Base-by-base conservation (phyloP, 2,797 vertebrate genomes). In the Tangara arthus region DNA sequence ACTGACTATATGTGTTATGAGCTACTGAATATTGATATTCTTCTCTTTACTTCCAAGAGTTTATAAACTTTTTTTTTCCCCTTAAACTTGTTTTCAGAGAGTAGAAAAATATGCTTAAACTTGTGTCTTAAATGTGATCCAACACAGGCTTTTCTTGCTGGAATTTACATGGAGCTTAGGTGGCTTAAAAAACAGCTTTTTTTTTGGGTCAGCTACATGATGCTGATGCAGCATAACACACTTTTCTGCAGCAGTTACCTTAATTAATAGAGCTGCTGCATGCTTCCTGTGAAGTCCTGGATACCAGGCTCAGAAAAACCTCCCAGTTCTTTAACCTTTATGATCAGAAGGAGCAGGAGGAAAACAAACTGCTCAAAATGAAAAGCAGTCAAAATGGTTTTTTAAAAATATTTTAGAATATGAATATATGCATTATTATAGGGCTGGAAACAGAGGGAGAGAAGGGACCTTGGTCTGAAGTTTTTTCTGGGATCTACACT, bases 181-280 rank as follows among this genome's bases (percentile, higher is more conserved):
- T 23, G 55, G 68, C 80, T 95, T 94, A 91, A 92, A 34, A 90
- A 92, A 91, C 68, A 92, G 49, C 59, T 30, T 47, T 85, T 69
- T 69, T 90, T 90, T 70, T 46, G 76, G 77, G 87, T 95, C 82
- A 93, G 69, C 65, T 79, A 28, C 27, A 63, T 39, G 65, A 37
- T 85, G 85, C 72, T 94, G 94, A 96, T 68, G 80, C 82, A 93
- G 87, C 72, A 70, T 11, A 79, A 86, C 69, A 77, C 15, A 37
- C 35, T 94, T 87, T 71, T n/a, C 66, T 92, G 77, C 56, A 47
- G 52, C 66, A 86, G 82, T 73, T 94, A 34, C 56, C 59, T 87
- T 97, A 95, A 94, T 92, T 94, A 90, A 55, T 59, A 82, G 55
- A 53, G 15, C 11, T 87, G 12, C 86, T 86, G 55, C 18, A 55